Evolutionary conservation across 1,140 invertebrate species (phyloP).

Genomic region (Delia radicum): DNA sequence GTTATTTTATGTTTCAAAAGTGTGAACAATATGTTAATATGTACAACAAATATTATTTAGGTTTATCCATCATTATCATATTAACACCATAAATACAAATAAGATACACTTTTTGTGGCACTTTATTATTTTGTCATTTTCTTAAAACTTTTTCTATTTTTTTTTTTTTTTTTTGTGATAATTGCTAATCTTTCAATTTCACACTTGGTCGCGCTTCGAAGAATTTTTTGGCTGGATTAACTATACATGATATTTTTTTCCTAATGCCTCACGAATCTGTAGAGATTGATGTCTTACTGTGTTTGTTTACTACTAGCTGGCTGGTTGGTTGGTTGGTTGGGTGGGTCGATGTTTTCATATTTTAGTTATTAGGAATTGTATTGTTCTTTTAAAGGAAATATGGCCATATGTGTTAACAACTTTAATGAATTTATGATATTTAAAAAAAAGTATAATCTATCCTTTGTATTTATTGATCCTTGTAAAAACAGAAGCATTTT

Average conservation of each 20-base stretch:
- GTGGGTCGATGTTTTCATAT: background rate
- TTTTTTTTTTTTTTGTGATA: no score
- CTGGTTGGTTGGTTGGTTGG: background rate
- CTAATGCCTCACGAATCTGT: constrained; percentile 6
- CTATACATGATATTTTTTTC: no score
- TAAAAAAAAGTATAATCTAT: no score
- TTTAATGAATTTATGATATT: no score
- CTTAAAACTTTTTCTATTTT: background rate
- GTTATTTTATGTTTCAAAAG: background rate
- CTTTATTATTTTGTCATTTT: constrained; percentile 7
- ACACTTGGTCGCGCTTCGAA: constrained; percentile 27
- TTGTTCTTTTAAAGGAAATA: background rate
- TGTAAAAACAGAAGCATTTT: no score
- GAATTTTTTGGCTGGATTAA: background rate
- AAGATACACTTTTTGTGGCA: background rate
- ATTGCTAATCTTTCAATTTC: constrained; percentile 31
- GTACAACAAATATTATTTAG: background rate
- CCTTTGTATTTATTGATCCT: no score
- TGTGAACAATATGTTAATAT: background rate
- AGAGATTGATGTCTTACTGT: background rate
- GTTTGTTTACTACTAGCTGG: background rate
- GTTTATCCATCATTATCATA: background rate
- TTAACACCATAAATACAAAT: background rate
- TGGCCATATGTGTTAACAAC: background rate
- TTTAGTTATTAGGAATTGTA: background rate